phyloP scores from a whole-genome alignment of 2,797 vertebrate species.

The Buceros bicornis region DNA sequence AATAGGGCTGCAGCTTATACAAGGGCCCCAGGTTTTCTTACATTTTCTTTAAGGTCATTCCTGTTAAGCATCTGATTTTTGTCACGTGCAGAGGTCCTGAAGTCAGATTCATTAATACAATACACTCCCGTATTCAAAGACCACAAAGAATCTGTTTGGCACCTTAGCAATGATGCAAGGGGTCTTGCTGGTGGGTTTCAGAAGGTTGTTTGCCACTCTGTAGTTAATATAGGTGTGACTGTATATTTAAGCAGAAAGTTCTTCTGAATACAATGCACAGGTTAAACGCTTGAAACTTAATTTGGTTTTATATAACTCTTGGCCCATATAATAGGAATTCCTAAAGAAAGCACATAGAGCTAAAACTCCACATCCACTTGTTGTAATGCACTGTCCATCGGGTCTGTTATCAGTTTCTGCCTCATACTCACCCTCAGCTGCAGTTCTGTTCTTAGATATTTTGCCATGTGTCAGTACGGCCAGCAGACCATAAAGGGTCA shows the following conservation, averaged over 20 bases:
- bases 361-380: not conserved
- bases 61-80: not conserved
- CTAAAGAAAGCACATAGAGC: not conserved
- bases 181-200: not conserved
- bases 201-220: not conserved
- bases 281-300: not conserved
- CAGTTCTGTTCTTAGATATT: not conserved
- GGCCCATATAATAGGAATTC: not conserved
- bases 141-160: not conserved
- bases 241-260: not conserved
- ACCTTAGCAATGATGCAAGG: not conserved
- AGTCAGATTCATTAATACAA: not conserved
- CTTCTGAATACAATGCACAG: not conserved
- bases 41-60: not conserved
- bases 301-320: not conserved
- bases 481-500: not conserved
- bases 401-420: not conserved
- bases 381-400: not conserved
- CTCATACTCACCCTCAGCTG: not conserved
- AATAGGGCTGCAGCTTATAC: not conserved
- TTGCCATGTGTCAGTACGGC: not conserved
- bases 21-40: not conserved
- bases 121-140: not conserved
- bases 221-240: not conserved
- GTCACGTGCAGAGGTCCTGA: not conserved